Conservation (phyloP, 2,113 vertebrate genomes). For the Danio rerio region GRCz12tu NC_133178.1:54011501-54012000, state of each 20-base stretch:
- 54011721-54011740: not conserved
- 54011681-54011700: not conserved
- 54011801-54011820: no score
- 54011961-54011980: no score
- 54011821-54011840: no score
- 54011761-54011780: not conserved
- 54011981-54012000: no score
- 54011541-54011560: slow-evolving; percentile 31
- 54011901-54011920: no score
- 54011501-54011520: not conserved
- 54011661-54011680: not conserved
- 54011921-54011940: no score
- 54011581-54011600: not conserved
- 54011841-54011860: no score
- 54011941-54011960: no score
- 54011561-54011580: not conserved
- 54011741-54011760: not conserved
- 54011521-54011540: slow-evolving; percentile 13
- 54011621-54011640: not conserved
- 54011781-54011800: no score
- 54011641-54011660: not conserved
- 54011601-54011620: not conserved
- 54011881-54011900: no score
- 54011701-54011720: not conserved
- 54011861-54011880: no score